A percentile compares a stretch with the other conserved stretches of the same genome.
These are phyloP conservation scores for Phrynosoma blainvillii DNA, from an alignment of 2,113 vertebrate species.

Conservation along the genomic window DNA sequence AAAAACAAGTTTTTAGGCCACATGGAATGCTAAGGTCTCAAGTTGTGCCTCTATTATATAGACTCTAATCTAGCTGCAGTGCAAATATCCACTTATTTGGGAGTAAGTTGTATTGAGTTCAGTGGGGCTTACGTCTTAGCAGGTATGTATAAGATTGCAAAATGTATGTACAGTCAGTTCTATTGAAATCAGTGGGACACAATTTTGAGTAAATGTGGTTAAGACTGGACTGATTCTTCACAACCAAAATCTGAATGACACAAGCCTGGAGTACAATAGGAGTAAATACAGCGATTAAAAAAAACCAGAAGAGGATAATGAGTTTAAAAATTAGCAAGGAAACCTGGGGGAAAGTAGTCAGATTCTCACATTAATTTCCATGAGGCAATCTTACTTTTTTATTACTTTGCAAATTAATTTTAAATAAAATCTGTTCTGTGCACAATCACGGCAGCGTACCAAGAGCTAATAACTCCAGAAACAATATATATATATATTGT, in stretches of 20 bases:
- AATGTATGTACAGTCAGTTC: not conserved
- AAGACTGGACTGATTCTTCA: not conserved
- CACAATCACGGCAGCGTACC: slow-evolving; percentile 45
- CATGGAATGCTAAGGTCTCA: too few relatives aligned
- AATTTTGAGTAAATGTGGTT: not conserved
- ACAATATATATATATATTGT: slow-evolving; percentile 49
- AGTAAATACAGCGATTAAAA: slow-evolving; percentile 11
- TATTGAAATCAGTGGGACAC: not conserved
- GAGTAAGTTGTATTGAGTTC: not conserved
- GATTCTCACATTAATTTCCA: slow-evolving; percentile 18
- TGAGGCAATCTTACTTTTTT: slow-evolving; percentile 50
- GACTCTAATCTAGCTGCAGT: not conserved
- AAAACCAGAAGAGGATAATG: not conserved
- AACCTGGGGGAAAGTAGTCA: slow-evolving; percentile 30
- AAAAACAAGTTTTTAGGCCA: too few relatives aligned
- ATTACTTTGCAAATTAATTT: slow-evolving; percentile 67
- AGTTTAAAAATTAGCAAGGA: not conserved
- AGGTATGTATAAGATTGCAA: not conserved
- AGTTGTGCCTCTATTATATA: too few relatives aligned
- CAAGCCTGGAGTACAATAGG: not conserved
- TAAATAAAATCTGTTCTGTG: slow-evolving; percentile 57
- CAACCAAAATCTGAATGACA: not conserved
- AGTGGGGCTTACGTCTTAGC: not conserved
- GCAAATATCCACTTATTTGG: not conserved
- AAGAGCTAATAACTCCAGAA: slow-evolving; percentile 64